Conservation (phyloP, 2,113 vertebrate genomes). For the Prinia subflava region DNA sequence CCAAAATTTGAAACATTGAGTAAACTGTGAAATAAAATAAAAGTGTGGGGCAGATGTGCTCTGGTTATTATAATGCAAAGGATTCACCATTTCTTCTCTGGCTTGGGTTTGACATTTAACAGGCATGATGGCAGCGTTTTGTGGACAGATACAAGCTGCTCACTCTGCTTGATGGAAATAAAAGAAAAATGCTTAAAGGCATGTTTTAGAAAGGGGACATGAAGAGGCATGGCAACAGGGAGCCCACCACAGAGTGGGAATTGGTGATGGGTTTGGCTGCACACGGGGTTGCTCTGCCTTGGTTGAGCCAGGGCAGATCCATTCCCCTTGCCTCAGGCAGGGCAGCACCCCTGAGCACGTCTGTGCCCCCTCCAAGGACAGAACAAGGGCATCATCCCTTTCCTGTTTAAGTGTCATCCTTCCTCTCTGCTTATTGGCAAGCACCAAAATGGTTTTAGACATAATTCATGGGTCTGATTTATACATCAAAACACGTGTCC, state of each 20-base stretch:
- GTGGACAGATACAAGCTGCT: background rate
- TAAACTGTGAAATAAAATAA: constrained; percentile 1
- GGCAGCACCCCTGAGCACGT: background rate
- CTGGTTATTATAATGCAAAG: background rate
- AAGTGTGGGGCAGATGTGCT: background rate
- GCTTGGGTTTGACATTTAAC: background rate
- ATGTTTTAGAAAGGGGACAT: background rate
- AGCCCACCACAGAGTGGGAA: accelerated
- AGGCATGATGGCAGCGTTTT: background rate
- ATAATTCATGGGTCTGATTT: constrained; percentile 32
- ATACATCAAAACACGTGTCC: background rate
- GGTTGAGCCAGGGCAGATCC: background rate
- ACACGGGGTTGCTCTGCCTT: accelerated
- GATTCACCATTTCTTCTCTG: background rate
- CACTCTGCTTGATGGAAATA: background rate
- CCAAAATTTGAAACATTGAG: constrained; percentile 3
- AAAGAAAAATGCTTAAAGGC: background rate
- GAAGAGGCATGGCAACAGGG: background rate
- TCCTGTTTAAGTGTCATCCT: background rate
- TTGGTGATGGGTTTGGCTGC: background rate
- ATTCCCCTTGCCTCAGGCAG: background rate
- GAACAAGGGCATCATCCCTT: background rate
- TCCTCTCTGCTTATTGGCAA: background rate
- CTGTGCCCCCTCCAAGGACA: background rate
- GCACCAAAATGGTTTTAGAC: background rate